phyloP scores from a whole-genome alignment of 2,797 vertebrate species.

The Scolopax rusticola region DNA sequence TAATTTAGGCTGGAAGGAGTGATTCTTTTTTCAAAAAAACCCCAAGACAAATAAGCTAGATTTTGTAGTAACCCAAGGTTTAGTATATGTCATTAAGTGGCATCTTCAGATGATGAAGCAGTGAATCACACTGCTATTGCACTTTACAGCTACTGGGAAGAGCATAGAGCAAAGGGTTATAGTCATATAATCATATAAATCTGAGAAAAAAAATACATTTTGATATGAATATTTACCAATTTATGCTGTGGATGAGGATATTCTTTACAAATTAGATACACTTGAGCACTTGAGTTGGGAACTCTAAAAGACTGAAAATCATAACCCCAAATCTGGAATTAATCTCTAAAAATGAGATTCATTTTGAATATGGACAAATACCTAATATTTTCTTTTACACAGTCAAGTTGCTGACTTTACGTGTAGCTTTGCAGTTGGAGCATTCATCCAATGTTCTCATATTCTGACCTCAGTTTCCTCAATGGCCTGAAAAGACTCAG shows the following conservation, averaged over 20 bases:
- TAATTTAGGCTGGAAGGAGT: background rate
- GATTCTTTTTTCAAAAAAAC: background rate
- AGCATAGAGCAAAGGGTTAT: constrained; percentile 18
- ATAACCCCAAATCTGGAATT: background rate
- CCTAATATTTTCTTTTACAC: background rate
- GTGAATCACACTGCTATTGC: constrained; percentile 31
- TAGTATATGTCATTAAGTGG: background rate
- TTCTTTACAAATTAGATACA: background rate
- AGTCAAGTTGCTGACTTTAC: background rate
- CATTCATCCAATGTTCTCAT: background rate
- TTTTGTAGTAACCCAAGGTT: background rate
- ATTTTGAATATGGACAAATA: background rate
- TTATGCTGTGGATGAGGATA: background rate
- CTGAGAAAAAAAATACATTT: background rate
- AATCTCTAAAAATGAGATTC: background rate
- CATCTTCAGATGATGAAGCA: constrained; percentile 7
- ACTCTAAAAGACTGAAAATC: background rate
- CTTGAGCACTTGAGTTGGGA: background rate
- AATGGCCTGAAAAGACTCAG: background rate
- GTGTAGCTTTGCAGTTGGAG: background rate
- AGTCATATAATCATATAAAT: background rate
- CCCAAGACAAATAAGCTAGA: background rate
- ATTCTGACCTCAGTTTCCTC: background rate
- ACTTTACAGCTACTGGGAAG: constrained; percentile 40
- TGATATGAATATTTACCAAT: background rate